Conservation (phyloP, 2,113 vertebrate genomes). For the Coturnix japonica region DNA sequence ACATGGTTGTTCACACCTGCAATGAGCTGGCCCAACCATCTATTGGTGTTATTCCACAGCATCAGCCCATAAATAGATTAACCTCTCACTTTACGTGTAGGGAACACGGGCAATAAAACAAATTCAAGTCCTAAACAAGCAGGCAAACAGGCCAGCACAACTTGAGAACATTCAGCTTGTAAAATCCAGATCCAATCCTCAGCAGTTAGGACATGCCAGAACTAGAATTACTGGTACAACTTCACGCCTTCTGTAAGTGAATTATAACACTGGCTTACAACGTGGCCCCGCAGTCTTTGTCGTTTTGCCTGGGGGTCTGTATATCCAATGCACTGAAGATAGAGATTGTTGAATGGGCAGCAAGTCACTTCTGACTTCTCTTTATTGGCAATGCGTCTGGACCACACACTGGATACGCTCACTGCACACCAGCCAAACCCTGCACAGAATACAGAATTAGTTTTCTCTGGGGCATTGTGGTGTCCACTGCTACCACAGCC, state of each 20-base stretch:
- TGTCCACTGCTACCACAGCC: not conserved
- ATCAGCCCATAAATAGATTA: not conserved
- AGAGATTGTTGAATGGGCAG: not conserved
- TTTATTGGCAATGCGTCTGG: not conserved
- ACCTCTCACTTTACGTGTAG: not conserved
- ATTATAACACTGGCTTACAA: not conserved
- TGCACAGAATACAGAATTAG: not conserved
- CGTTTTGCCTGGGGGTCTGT: not conserved
- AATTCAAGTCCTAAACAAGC: not conserved
- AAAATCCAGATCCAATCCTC: not conserved
- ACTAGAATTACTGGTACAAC: not conserved
- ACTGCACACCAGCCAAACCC: not conserved
- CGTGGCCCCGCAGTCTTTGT: not conserved
- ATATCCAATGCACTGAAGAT: not conserved
- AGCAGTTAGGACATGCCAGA: not conserved
- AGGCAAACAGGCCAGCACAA: not conserved
- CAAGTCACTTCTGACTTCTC: not conserved
- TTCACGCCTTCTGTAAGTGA: not conserved
- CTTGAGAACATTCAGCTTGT: not conserved
- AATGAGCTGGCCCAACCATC: not conserved
- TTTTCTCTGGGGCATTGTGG: not conserved
- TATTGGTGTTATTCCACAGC: not conserved
- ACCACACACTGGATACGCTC: conserved; percentile 12
- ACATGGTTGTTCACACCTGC: not conserved
- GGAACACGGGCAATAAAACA: not conserved